Evolutionary conservation across 2,113 vertebrate genomes (phyloP).

Genomic region (Gavialis gangeticus): DNA sequence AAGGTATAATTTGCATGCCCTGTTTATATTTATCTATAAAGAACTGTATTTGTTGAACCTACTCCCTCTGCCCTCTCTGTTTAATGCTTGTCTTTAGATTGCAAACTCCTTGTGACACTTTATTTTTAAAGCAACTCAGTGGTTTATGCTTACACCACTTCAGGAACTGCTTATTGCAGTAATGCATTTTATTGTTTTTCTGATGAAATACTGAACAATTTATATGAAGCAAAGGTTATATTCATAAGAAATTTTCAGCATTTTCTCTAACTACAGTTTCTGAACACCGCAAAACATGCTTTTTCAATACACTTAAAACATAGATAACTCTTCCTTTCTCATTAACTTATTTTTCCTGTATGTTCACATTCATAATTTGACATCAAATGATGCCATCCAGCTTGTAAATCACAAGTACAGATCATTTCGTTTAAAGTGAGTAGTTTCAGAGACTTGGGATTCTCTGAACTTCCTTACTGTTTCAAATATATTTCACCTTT

Average conservation of each 20-base stretch:
- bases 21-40: not conserved
- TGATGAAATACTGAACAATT: not conserved
- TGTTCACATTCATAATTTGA: too few species aligned
- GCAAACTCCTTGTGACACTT: not conserved
- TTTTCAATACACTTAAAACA: too few species aligned
- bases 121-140: not conserved
- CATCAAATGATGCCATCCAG: too few species aligned
- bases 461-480: too few species aligned
- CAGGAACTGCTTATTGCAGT: not conserved
- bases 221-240: not conserved
- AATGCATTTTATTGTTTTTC: not conserved
- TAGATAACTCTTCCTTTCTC: too few species aligned
- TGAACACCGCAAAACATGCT: too few species aligned
- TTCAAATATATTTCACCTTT: too few species aligned
- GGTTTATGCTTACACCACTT: not conserved
- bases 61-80: not conserved
- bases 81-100: not conserved
- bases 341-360: too few species aligned
- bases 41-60: not conserved
- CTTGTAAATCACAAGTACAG: too few species aligned
- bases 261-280: not conserved
- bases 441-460: too few species aligned
- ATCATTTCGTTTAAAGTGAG: too few species aligned
- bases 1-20: not conserved
- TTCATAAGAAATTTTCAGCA: not conserved